phyloP scores from a whole-genome alignment of 2,113 vertebrate genomes.

The Dipodomys stephensi region DNA sequence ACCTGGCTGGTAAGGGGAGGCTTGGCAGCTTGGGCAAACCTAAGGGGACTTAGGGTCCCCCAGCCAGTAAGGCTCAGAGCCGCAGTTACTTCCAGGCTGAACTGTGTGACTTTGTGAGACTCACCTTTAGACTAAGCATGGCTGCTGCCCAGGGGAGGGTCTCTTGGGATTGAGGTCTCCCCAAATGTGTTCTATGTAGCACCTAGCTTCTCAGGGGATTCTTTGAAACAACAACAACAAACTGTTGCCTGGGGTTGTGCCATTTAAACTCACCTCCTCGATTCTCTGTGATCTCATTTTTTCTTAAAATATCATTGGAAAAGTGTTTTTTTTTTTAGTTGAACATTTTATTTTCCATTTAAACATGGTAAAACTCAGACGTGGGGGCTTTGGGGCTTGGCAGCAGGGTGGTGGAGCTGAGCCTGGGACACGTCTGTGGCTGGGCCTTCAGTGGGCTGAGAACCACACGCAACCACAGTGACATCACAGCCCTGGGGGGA shows the following conservation, averaged over 20 bases:
- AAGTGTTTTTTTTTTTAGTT: constrained; percentile 64
- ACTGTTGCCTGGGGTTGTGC: constrained; percentile 60
- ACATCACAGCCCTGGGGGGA: neutral
- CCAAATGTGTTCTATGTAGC: neutral
- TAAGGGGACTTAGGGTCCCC: neutral
- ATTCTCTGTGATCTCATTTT: constrained; percentile 82
- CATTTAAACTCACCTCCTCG: constrained; percentile 68
- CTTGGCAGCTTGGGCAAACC: neutral
- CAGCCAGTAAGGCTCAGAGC: fast-evolving
- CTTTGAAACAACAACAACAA: neutral
- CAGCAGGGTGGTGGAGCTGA: neutral
- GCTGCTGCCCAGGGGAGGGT: neutral
- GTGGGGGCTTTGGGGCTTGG: constrained; percentile 31
- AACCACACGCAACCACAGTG: neutral
- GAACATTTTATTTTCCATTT: constrained; percentile 77
- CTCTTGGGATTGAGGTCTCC: neutral
- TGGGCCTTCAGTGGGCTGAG: neutral
- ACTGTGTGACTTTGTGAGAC: neutral
- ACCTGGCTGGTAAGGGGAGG: constrained; percentile 30
- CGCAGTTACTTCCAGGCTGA: neutral
- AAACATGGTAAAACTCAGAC: constrained; percentile 55
- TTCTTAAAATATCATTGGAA: constrained; percentile 76
- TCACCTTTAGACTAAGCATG: fast-evolving
- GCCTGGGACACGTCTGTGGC: neutral
- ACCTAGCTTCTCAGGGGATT: constrained; percentile 29